Evolutionary conservation across 2,888 invertebrate species (phyloP).

Genomic region (Hydraecia micacea): DNA sequence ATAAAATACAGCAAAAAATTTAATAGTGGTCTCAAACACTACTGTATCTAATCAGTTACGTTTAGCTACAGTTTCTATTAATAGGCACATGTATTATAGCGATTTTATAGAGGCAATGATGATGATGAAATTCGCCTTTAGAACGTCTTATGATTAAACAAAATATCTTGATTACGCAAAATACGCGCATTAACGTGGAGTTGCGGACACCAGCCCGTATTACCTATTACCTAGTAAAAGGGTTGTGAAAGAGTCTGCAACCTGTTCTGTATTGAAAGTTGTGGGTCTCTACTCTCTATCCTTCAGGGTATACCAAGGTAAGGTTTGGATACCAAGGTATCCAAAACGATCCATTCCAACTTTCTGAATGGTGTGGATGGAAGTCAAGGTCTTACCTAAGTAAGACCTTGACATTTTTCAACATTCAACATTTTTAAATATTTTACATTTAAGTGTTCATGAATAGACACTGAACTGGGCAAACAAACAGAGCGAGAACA

Average conservation of each 20-base stretch:
- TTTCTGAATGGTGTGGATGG: too few species aligned
- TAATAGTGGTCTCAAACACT: constrained; percentile 52
- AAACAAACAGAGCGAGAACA: constrained; percentile 51
- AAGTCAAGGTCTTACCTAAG: too few species aligned
- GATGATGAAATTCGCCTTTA: background rate
- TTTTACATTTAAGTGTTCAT: background rate
- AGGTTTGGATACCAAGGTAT: too few species aligned
- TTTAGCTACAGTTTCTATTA: constrained; percentile 52
- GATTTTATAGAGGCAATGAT: constrained; percentile 15
- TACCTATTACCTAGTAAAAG: background rate
- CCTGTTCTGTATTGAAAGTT: background rate
- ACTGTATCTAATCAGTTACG: constrained; percentile 50
- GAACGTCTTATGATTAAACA: constrained; percentile 1
- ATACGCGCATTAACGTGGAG: too few species aligned
- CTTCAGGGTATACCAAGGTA: background rate
- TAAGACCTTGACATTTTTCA: background rate
- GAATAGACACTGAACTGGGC: background rate
- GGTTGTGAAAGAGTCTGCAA: background rate
- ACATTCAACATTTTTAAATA: background rate
- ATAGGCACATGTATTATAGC: constrained; percentile 37
- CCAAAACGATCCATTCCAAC: background rate
- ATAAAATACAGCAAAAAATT: constrained; percentile 57
- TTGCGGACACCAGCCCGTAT: too few species aligned
- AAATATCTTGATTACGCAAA: background rate
- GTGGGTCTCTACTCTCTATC: too few species aligned